Base-by-base conservation (phyloP, 1,140 invertebrate species). In the Eulimnadia texana region DNA sequence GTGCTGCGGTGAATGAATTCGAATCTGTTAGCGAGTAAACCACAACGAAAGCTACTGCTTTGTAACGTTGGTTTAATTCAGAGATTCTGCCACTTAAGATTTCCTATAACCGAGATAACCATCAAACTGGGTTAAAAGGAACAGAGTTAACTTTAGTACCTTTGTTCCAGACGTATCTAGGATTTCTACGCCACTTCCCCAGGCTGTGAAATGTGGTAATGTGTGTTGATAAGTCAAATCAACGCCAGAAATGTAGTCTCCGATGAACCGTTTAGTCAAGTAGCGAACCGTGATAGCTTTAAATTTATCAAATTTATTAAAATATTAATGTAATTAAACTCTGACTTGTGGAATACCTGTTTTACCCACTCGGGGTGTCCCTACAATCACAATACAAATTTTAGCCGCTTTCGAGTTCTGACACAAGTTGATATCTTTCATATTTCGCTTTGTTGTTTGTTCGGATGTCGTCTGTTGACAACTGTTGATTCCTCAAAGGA, bases 201-300 rank as follows among this genome's bases (percentile, higher is more conserved):
- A 29, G 19, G 23, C 28, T 13, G 27, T 20, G 27, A 27, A 58
- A 13, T 58, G 42, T 16, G 55, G 55, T 20, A 58, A 28, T 0
- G 3, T 58, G 24, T 58, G 42, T n/a, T 58, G 55, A 42, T 58
- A 58, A 9, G 28, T 58, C 55, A 58, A 23, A 10, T 58, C 55
- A 22, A 42, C 28, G 19, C 55, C 55, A 33, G 84, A 86, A 72
- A 84, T 85, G 76, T 88, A 88, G 75, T 88, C 85, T 57, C 85
- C 84, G 65, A 88, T 87, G 69, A 85, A 88, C 64, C 85, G 74
- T 72, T 85, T 84, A 22, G 85, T 87, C 66, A 88, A 72, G 69
- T 86, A 87, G 62, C 85, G 80, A 55, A 88, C 85, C 53, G 84
- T 84, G 58, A 86, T 82, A 68, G 85, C 85, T 88, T 80, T 63